Conservation (phyloP, 2,888 invertebrate species). For the Athalia rosae region DNA sequence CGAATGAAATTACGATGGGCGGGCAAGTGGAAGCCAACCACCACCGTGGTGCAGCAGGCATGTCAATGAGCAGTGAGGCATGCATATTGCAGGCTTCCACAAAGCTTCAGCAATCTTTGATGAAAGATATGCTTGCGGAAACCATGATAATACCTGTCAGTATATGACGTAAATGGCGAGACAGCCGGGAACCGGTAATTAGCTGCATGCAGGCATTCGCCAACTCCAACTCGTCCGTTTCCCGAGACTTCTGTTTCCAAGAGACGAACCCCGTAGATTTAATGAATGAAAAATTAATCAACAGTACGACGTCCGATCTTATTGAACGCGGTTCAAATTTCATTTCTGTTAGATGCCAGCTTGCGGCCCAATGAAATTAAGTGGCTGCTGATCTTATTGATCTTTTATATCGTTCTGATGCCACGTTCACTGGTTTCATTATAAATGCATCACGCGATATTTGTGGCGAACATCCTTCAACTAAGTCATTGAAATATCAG, state of each 20-base stretch:
- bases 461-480: constrained; percentile 1
- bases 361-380: constrained; percentile 16
- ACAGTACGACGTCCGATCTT: constrained; percentile 5
- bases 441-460: constrained; percentile 21
- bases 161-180: background rate
- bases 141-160: background rate
- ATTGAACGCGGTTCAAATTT: constrained; percentile 5
- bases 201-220: background rate
- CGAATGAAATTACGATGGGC: background rate
- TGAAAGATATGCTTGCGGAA: background rate
- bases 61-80: background rate
- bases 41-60: background rate
- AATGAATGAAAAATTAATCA: constrained; percentile 31
- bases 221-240: too few relatives aligned
- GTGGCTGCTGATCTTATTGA: constrained; percentile 25
- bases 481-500: constrained; percentile 13
- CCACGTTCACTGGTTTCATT: constrained; percentile 26
- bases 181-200: background rate
- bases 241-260: too few relatives aligned
- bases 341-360: too few relatives aligned
- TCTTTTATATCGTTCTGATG: constrained; percentile 28
- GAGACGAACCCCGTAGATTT: constrained; percentile 1
- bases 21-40: background rate
- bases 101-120: background rate
- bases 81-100: background rate